Base-by-base conservation (phyloP, 2,797 vertebrate species). In the Antennarius maculatus region DNA sequence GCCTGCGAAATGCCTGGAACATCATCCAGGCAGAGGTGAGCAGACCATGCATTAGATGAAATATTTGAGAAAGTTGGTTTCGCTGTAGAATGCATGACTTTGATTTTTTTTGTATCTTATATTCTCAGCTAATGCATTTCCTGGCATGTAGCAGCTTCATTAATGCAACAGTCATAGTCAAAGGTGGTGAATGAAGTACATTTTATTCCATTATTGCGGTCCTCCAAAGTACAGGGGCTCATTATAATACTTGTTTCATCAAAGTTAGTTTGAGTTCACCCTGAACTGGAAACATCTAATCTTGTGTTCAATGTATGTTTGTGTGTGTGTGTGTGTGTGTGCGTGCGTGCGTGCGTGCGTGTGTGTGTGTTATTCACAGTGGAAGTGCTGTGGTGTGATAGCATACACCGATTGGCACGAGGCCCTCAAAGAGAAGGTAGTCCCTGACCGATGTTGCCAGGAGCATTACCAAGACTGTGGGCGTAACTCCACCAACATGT, bases 11-110 rank as follows among this genome's bases (percentile, higher is more conserved):
- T 0, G 97, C 97, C 48, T 99, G 98, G 98, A 99, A 99, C 91
- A 99, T 99, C 87, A 98, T 99, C 84, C 98, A 99, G 91, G 97
- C 97, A 3, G 97, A 99, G 95, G 98, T 98, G 83, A 53, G 85
- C 29, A 7, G 31, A 16, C 42, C 9, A 43, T 52, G 13, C 42
- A 15, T 8, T 9, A 34, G 31, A 39, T 39, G 31, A 39, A 39
- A 39, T 39, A 39, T 39, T 39, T 8, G 37, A 39, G 13, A 43
- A 43, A 43, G 11, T 43, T 43, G 5, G 3, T 43, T 43, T 43
- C 31, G 4, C 5, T 34, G 31, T 34, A 34, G 31, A 34, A 34
- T 34, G 13, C 13, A 1, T 11, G 7, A 39, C 7, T 39, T 3
- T 9, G 9, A 39, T 39, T 28, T 51, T 28, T 51, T 5, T 12